Percentiles rank a stretch among this genome's conserved stretches.
These are phyloP conservation scores for Cetonia aurata DNA, from an alignment of 2,888 invertebrate species.

Conservation along the genomic window DNA sequence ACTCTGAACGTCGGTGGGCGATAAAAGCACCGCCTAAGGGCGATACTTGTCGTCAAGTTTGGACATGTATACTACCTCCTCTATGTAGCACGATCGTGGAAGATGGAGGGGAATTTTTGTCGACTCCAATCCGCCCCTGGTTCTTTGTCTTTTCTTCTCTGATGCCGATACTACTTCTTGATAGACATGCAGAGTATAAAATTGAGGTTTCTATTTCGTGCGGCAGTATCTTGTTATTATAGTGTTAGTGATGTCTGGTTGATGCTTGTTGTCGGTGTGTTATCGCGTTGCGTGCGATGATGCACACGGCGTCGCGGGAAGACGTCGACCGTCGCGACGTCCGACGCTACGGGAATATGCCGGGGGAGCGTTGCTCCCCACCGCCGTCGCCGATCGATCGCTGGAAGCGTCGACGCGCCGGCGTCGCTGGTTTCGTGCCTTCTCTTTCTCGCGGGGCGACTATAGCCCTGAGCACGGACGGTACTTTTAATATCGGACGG, in stretches of 20 bases:
- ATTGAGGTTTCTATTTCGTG: too few relatives aligned
- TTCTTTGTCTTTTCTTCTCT: not conserved
- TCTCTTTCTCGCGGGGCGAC: constrained; percentile 29
- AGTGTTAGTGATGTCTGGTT: too few relatives aligned
- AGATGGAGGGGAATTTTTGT: constrained; percentile 8
- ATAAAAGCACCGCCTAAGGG: not conserved
- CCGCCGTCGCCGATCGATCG: constrained; percentile 56
- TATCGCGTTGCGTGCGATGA: constrained; percentile 6
- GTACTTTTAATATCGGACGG: too few relatives aligned
- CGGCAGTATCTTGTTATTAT: too few relatives aligned
- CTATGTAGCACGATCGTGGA: too few relatives aligned
- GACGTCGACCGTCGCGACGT: constrained; percentile 65
- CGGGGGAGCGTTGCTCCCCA: constrained; percentile 63
- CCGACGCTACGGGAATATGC: constrained; percentile 64
- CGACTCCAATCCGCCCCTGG: not conserved
- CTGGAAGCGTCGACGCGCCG: constrained; percentile 62
- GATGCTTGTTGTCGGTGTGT: not conserved
- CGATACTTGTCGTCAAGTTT: not conserved
- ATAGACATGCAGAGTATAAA: not conserved
- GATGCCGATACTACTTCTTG: not conserved
- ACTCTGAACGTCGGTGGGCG: not conserved
- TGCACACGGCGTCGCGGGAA: constrained; percentile 40
- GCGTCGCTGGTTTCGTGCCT: constrained; percentile 44
- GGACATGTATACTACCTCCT: not conserved
- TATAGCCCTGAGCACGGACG: too few relatives aligned